A percentile compares a stretch with the other conserved stretches of the same genome.
Conservation (phyloP, 2,888 invertebrate species). For the Lycophotia porphyrea region DNA sequence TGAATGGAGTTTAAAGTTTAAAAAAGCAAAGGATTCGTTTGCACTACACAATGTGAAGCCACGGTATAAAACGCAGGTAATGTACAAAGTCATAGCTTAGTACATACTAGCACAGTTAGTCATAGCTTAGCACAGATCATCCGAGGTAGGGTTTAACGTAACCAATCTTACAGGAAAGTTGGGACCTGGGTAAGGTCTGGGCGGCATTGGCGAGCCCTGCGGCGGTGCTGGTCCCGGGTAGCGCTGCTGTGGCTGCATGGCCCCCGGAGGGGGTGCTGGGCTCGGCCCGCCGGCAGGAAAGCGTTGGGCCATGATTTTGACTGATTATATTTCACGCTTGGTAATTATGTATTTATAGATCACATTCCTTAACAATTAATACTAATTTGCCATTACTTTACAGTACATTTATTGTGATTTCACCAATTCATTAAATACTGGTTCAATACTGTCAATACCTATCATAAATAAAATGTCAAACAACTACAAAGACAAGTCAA, state of each 20-base stretch:
- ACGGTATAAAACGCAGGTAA: not conserved
- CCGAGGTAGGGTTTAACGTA: not conserved
- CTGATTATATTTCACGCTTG: slow-evolving; percentile 45
- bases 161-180: slow-evolving; percentile 93
- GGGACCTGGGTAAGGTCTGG: slow-evolving; percentile 93
- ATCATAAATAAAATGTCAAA: slow-evolving; percentile 23
- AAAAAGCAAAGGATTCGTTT: not conserved
- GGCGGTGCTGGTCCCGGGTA: slow-evolving; percentile 89
- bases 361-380: slow-evolving; percentile 35
- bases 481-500: not conserved
- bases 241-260: slow-evolving; percentile 84
- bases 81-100: not conserved
- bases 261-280: slow-evolving; percentile 86
- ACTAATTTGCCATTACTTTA: not conserved
- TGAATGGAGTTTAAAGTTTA: no score
- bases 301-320: slow-evolving; percentile 80
- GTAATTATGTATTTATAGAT: slow-evolving; percentile 33
- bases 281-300: slow-evolving; percentile 80
- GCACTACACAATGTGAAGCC: not conserved
- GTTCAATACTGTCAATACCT: slow-evolving; percentile 11
- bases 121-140: not conserved
- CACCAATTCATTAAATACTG: not conserved
- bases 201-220: slow-evolving; percentile 92
- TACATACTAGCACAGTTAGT: no score
- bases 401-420: not conserved